Percentiles rank a stretch among this genome's conserved stretches.
Evolutionary conservation across 2,888 invertebrate genomes (phyloP).

Genomic region (Scaptomyza polygonia): DNA sequence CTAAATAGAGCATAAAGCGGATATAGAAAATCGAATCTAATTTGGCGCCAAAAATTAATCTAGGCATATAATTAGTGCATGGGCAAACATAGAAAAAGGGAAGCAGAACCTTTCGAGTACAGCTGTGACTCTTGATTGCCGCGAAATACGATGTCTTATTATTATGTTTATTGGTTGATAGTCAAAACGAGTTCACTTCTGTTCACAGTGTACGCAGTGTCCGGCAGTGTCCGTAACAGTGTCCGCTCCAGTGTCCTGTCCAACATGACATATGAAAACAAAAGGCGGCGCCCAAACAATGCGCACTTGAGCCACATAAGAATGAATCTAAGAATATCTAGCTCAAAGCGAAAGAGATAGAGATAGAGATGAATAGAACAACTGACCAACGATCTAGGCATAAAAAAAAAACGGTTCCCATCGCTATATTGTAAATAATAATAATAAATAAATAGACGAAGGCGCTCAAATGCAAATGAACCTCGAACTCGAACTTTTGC

Average conservation of each 20-base stretch:
- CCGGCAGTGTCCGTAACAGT: neutral
- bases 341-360: constrained; percentile 6
- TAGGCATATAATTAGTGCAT: constrained; percentile 54
- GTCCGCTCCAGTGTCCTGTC: constrained; percentile 46
- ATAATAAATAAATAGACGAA: constrained; percentile 59
- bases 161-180: constrained; percentile 26
- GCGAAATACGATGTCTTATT: constrained; percentile 66
- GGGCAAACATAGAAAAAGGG: neutral
- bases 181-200: constrained; percentile 46
- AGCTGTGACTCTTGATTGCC: constrained; percentile 69
- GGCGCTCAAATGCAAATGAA: constrained; percentile 68
- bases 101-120: constrained; percentile 10
- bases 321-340: neutral
- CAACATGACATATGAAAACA: constrained; percentile 75
- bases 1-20: neutral
- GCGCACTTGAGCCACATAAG: constrained; percentile 22
- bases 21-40: neutral
- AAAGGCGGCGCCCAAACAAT: constrained; percentile 43
- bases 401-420: constrained; percentile 46
- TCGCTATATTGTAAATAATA: constrained; percentile 28
- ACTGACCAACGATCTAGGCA: constrained; percentile 53
- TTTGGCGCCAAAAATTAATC: constrained; percentile 57
- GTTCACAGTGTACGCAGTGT: neutral
- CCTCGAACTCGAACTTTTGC: constrained; percentile 3
- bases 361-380: constrained; percentile 3